Evolutionary conservation across 2,888 invertebrate genomes (phyloP), one percentile per base, ranked within the genome.

Genomic region (Phaonia tiefii): DNA sequence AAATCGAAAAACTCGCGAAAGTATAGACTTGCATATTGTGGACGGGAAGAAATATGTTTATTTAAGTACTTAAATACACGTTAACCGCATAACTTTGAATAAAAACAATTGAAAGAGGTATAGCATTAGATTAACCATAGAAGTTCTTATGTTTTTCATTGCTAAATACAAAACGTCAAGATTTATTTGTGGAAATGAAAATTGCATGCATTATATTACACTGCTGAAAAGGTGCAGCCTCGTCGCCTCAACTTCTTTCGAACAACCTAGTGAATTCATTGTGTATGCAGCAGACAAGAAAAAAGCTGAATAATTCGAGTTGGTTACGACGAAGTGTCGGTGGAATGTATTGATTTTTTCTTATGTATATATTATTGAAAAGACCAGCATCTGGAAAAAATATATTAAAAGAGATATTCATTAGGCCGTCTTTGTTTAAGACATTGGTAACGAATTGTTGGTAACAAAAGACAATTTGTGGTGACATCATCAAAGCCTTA

Each of bases 401-500:
- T n/a, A n/a, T n/a, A n/a, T n/a, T n/a, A n/a, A n/a, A n/a, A n/a
- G n/a, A n/a, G n/a, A n/a, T n/a, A 31, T 31, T 5, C 31, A 31
- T 31, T 31, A 31, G 8, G 31, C 31, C 31, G 31, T 8, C 31
- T 31, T 3, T 5, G 31, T 31, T 3, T 39, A n/a, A 25, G 51
- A 17, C 17, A 17, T 42, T 67, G 37, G 15, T 26, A 51, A 44
- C 1, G 58, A 5, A 15, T n/a, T n/a, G 31, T 66, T 71, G 67
- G 44, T 63, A 71, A 80, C 74, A 74, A 66, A 44, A 39, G 39
- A 46, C 44, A 17, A 3, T 76, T 15, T 31, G 54, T 83, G 85
- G 85, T 85, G 85, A 85, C 85, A 85, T 85, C 85, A 85, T 84
- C 85, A 85, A 74, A 80, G 83, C 84, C 83, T 71, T 77, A 83